Evolutionary conservation across 2,797 vertebrate species (phyloP), one percentile per base, ranked within the genome.

Genomic region (Podarcis siculus): DNA sequence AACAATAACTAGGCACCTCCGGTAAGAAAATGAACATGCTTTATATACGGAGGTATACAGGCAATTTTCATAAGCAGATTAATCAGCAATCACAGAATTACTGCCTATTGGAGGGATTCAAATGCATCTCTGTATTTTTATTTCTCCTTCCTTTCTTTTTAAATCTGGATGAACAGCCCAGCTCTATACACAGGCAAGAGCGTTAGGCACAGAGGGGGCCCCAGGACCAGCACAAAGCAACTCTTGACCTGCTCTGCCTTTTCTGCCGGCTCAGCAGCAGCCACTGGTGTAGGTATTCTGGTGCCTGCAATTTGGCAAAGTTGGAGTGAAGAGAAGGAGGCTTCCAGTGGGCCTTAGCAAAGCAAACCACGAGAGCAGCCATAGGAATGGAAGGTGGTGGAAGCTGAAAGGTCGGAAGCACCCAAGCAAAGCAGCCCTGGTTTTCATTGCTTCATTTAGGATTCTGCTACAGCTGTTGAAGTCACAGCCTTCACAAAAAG

Each of bases 1-100:
- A 82, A 37, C 84, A 81, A 12, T 79, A 85, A 84, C 78, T 30
- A 17, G 13, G 23, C 87, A 39, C 27, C 86, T 37, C 55, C 0
- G 23, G 5, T 2, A 8, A 67, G 66, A 3, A 17, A 12, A 78
- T 45, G 88, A 87, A 58, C 45, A 17, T 27, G 32, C 5, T 76
- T 32, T 58, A 78, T 49, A 12, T 32, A 85, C n/a, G 55, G 25
- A 71, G 21, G n/a, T 83, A 39, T 21, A 58, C 5, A 37, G 64
- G 23, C 61, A 77, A 82, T 8, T 35, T 67, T n/a, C 25, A 61
- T 64, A 25, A 42, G 39, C 32, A 77, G 82, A 45, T 86, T 79
- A 76, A 42, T 19, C 89, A 79, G 85, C 25, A 80, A 91, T 64
- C 0, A 78, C 25, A 67, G n/a, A 17, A 83, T 49, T 67, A 45